A percentile compares a stretch with the other conserved stretches of the same genome.
These are phyloP conservation scores for Monopis laevigella DNA, from an alignment of 2,888 invertebrate genomes.

Conservation along the genomic window DNA sequence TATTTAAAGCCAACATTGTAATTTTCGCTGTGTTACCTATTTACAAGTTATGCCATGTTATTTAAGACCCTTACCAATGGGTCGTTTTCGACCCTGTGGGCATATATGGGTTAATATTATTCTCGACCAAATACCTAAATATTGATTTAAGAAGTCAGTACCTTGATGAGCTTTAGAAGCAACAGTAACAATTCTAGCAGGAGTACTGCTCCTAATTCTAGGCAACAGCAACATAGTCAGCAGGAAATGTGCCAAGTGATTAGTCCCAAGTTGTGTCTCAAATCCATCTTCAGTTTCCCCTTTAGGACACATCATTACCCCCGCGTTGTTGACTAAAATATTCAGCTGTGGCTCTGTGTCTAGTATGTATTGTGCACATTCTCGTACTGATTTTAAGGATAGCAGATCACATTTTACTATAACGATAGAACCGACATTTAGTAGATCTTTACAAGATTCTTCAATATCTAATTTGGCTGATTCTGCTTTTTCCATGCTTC, in stretches of 20 bases:
- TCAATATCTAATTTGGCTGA: constrained; percentile 28
- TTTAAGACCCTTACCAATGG: neutral
- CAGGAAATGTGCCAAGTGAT: constrained; percentile 67
- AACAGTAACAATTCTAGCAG: constrained; percentile 62
- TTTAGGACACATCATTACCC: constrained; percentile 66
- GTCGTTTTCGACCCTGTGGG: neutral
- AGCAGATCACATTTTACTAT: constrained; percentile 37
- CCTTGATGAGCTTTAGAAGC: no score
- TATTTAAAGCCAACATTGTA: no score
- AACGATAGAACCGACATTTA: constrained; percentile 33
- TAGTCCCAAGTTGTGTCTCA: constrained; percentile 67
- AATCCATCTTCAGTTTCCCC: constrained; percentile 63
- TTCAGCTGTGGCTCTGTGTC: constrained; percentile 39
- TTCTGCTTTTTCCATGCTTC: constrained; percentile 51
- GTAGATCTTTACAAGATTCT: constrained; percentile 22
- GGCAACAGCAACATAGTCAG: constrained; percentile 61
- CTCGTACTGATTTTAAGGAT: constrained; percentile 39
- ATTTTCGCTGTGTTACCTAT: no score
- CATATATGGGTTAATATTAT: no score
- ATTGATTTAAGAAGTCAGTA: no score
- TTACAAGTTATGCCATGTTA: no score
- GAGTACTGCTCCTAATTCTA: constrained; percentile 50
- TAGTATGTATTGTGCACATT: constrained; percentile 38
- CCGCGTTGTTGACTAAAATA: constrained; percentile 54
- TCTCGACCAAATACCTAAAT: no score